phyloP scores from a whole-genome alignment of 2,888 invertebrate genomes.

The Blomia tropicalis region DNA sequence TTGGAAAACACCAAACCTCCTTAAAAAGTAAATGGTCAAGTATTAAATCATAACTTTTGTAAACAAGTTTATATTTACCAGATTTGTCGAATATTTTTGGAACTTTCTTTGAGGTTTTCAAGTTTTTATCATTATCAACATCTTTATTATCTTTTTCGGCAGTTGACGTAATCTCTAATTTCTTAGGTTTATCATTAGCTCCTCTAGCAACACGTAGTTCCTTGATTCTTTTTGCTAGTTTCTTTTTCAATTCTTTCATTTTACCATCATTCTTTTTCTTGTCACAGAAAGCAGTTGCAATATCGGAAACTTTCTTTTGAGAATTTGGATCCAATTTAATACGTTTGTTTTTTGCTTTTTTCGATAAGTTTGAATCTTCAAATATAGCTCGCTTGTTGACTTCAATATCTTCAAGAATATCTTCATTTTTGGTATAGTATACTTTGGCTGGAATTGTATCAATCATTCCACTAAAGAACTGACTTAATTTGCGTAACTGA shows the following conservation, averaged over 20 bases:
- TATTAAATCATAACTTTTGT: not conserved
- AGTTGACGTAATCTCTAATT: no score
- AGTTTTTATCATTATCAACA: not conserved
- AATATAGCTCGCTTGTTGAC: constrained; percentile 5
- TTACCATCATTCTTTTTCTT: constrained; percentile 19
- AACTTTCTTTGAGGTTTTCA: not conserved
- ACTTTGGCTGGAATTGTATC: constrained; percentile 23
- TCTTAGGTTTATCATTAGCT: no score
- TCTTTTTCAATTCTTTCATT: constrained; percentile 20
- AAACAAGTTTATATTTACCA: not conserved
- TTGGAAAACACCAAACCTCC: constrained; percentile 22
- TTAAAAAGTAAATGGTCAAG: not conserved
- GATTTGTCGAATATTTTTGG: constrained; percentile 21
- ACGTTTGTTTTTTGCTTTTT: constrained; percentile 19
- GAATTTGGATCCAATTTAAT: constrained; percentile 20
- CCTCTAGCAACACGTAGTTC: constrained; percentile 7
- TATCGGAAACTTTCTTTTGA: constrained; percentile 11
- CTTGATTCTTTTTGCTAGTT: constrained; percentile 16
- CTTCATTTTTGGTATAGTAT: constrained; percentile 19
- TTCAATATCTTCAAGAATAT: constrained; percentile 18
- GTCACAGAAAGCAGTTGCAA: constrained; percentile 11
- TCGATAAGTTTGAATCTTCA: not conserved
- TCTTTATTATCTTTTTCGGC: not conserved
- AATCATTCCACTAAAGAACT: constrained; percentile 17
- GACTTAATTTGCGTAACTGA: not conserved